Conservation (phyloP, 1,140 invertebrate genomes). For the Neotoxoptera formosana region DNA sequence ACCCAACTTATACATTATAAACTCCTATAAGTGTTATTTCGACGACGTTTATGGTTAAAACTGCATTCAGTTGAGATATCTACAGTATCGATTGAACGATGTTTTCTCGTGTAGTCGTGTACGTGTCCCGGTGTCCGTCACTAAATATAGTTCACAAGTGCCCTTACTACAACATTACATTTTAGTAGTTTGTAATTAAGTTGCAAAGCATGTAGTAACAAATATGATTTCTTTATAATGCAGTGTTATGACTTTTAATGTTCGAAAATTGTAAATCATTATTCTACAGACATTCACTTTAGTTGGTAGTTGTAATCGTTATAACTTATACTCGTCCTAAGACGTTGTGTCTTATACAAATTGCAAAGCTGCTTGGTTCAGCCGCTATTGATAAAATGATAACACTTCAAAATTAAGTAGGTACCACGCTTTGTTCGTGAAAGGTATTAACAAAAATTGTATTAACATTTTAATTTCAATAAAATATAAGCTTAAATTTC, state of each 20-base stretch:
- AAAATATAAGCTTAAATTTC: too few relatives aligned
- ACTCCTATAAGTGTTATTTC: not conserved
- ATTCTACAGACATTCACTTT: not conserved
- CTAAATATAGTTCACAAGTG: not conserved
- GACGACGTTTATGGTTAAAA: not conserved
- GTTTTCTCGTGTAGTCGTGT: not conserved
- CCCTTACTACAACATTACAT: not conserved
- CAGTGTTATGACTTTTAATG: not conserved
- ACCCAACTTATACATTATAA: not conserved
- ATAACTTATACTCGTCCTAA: not conserved
- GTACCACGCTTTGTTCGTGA: not conserved
- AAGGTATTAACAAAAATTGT: not conserved
- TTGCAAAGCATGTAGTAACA: not conserved
- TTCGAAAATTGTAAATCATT: not conserved
- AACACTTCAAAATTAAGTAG: not conserved
- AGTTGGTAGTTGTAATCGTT: not conserved
- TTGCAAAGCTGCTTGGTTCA: not conserved
- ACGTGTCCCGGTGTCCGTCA: not conserved
- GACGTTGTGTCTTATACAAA: not conserved
- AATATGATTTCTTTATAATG: not conserved
- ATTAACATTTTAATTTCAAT: not conserved
- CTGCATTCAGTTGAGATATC: not conserved
- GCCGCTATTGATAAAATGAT: not conserved
- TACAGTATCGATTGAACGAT: not conserved
- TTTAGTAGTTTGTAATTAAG: not conserved